Evolutionary conservation across 2,888 invertebrate genomes (phyloP), one percentile per base, ranked within the genome.

Genomic region (Sphinx pinastri): DNA sequence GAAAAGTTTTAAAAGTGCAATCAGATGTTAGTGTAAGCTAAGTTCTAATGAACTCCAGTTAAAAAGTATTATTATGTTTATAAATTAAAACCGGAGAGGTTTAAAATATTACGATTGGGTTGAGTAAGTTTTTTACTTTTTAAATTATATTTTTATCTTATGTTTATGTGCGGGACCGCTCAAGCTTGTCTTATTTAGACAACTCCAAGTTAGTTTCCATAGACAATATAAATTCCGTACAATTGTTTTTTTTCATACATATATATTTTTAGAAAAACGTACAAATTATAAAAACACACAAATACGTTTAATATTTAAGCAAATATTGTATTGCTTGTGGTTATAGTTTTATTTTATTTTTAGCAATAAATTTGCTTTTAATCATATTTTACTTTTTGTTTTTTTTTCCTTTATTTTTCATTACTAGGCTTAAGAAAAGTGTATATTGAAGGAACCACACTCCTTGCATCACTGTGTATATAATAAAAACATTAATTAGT

Each of bases 311-410:
- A 83, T 79, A 82, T 76, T 81, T 86, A 88, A 90, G 88, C 91
- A 88, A 89, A 86, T 84, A 83, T 79, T 89, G 88, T 92, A 89
- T 89, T 90, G 91, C 91, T 92, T 88, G 87, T 86, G 92, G 91
- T 91, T 93, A 91, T 90, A 91, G 88, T 90, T 91, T 88, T 91
- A 91, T 92, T 92, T 91, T 93, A 89, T 91, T 91, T 77, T 91
- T 94, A 94, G 94, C 94, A 94, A 94, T 94, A 94, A 94, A 93
- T 88, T 94, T 94, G 93, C 93, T 93, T 94, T 90, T 91, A 90
- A 87, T 91, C 81, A 88, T 84, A 87, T 92, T 92, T 92, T 71
- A 76, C 87, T 90, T 85, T 86, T 92, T 91, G 89, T 85, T 80
- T 85, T 83, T 80, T 81, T 80, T 81, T 84, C 80, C 81, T 82